Conservation (phyloP, 2,888 invertebrate species). For the Microplitis deprimator region DNA sequence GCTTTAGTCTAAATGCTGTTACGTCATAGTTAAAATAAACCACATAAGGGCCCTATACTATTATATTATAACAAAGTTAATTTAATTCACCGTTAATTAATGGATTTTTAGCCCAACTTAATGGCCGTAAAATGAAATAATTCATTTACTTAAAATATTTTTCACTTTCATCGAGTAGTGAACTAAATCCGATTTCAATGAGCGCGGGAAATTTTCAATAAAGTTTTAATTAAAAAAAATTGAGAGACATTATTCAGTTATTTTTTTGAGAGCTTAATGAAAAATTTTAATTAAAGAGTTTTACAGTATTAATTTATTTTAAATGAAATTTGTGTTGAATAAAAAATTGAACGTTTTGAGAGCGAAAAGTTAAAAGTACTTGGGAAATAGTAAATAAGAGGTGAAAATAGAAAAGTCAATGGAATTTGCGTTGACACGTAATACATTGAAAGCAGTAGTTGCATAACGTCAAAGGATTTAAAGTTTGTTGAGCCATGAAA, state of each 20-base stretch:
- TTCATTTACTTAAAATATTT: too few relatives aligned
- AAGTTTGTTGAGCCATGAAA: not conserved
- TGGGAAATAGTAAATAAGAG: not conserved
- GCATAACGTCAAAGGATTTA: not conserved
- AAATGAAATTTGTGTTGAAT: not conserved
- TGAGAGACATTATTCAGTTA: too few relatives aligned
- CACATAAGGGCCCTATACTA: not conserved
- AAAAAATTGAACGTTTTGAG: not conserved
- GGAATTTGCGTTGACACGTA: not conserved
- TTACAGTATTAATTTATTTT: not conserved
- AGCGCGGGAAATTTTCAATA: not conserved
- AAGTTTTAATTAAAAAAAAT: too few relatives aligned
- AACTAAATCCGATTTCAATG: too few relatives aligned
- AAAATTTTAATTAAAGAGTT: not conserved
- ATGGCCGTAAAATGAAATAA: too few relatives aligned
- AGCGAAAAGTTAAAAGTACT: not conserved
- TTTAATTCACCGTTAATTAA: not conserved
- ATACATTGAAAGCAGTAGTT: not conserved
- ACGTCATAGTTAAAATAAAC: constrained; percentile 29
- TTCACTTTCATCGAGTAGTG: too few relatives aligned
- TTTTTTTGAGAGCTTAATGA: not conserved
- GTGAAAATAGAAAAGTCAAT: not conserved
- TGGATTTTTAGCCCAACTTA: too few relatives aligned
- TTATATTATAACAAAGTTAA: not conserved
- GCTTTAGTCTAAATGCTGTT: constrained; percentile 30